Percentiles rank a stretch among this genome's conserved stretches.
These are phyloP conservation scores for Embiotoca jacksoni DNA, from an alignment of 2,113 vertebrate genomes.

Conservation along the genomic window DNA sequence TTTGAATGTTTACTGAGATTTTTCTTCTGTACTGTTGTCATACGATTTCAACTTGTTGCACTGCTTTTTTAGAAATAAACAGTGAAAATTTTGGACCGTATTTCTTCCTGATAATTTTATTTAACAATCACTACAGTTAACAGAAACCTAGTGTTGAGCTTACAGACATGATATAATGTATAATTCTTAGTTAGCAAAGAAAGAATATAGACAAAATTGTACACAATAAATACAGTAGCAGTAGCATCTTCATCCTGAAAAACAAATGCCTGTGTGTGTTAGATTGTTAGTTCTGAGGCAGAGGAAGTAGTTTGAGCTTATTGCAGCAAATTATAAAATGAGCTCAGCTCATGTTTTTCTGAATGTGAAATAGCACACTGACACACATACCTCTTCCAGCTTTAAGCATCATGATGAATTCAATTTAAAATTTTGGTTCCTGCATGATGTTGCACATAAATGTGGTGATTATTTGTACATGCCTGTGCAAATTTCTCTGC, in stretches of 20 bases:
- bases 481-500: neutral
- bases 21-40: constrained; percentile 3
- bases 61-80: constrained; percentile 33
- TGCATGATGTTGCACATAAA: neutral
- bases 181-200: constrained; percentile 36
- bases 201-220: constrained; percentile 12
- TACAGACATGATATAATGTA: neutral
- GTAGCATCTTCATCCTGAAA: neutral
- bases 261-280: neutral
- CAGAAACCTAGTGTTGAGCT: neutral
- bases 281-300: constrained; percentile 28
- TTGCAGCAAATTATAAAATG: constrained; percentile 26
- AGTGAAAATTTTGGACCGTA: neutral
- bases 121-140: constrained; percentile 19
- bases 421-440: neutral
- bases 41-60: constrained; percentile 8
- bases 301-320: neutral
- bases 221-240: constrained; percentile 42
- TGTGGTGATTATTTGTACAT: neutral
- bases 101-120: constrained; percentile 30
- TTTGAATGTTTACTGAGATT: constrained; percentile 1
- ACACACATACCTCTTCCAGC: neutral
- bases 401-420: neutral
- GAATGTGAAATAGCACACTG: neutral
- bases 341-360: constrained; percentile 47